phyloP scores from a whole-genome alignment of 2,888 invertebrate genomes.

The Barypeithes pellucidus region DNA sequence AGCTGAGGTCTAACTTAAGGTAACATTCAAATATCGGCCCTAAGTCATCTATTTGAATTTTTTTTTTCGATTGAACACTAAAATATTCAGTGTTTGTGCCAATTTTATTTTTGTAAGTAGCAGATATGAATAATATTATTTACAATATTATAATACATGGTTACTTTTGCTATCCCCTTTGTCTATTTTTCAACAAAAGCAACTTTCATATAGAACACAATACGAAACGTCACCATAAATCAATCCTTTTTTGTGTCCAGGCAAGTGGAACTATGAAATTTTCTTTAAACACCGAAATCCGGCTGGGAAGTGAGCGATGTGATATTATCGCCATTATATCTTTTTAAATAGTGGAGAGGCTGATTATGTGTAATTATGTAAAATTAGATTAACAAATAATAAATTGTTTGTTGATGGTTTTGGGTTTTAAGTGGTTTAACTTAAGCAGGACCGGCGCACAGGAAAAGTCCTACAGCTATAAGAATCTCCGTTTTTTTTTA shows the following conservation, averaged over 20 bases:
- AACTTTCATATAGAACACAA: conserved; percentile 25
- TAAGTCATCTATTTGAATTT: no score
- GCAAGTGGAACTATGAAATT: conserved; percentile 23
- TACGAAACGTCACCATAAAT: conserved; percentile 12
- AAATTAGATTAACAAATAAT: conserved; percentile 24
- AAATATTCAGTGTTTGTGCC: no score
- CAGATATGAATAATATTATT: not conserved
- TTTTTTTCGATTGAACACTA: no score
- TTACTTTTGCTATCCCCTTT: not conserved
- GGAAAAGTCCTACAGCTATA: not conserved
- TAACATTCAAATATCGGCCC: no score
- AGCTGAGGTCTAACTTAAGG: no score
- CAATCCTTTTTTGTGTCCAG: conserved; percentile 14
- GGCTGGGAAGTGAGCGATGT: not conserved
- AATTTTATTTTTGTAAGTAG: not conserved
- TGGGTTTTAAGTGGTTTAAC: conserved; percentile 4
- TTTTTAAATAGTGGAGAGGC: not conserved
- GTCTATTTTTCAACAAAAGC: conserved; percentile 6
- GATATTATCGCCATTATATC: conserved; percentile 14
- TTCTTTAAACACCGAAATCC: conserved; percentile 13
- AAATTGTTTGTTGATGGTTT: conserved; percentile 12
- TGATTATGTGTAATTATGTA: conserved; percentile 5
- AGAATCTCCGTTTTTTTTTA: no score
- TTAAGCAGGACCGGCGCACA: conserved; percentile 9
- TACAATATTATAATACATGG: not conserved